Conservation (phyloP, 2,113 vertebrate genomes). For the Chinchilla lanigera region DNA sequence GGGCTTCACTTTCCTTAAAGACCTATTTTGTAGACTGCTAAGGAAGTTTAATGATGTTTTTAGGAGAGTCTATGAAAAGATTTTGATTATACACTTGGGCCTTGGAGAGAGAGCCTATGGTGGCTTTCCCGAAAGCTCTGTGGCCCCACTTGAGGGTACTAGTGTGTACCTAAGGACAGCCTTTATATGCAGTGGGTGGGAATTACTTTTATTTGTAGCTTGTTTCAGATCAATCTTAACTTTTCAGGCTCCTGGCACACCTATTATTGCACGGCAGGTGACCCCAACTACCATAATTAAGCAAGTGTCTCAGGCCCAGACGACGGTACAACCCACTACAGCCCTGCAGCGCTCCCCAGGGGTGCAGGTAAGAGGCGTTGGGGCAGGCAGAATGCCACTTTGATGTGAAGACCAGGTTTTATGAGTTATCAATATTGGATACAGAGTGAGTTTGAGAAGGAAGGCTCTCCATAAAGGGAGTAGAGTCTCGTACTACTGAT, state of each 20-base stretch:
- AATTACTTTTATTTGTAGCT: background rate
- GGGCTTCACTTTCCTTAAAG: background rate
- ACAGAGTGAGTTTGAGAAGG: background rate
- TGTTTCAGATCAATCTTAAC: background rate
- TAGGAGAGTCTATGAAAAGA: background rate
- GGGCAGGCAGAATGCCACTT: background rate
- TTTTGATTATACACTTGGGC: background rate
- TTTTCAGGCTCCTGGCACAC: slow-evolving; percentile 91
- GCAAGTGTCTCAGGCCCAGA: slow-evolving; percentile 92
- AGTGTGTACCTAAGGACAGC: fast-evolving
- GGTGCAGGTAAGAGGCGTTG: slow-evolving; percentile 89
- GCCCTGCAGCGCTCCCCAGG: slow-evolving; percentile 93
- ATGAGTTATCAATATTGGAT: fast-evolving
- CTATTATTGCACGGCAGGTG: slow-evolving; percentile 92
- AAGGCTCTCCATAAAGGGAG: too few relatives aligned
- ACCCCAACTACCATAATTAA: slow-evolving; percentile 95
- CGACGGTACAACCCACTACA: slow-evolving; percentile 90
- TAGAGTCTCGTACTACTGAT: background rate
- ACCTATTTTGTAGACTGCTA: background rate
- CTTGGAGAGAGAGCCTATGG: too few relatives aligned
- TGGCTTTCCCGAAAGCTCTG: background rate
- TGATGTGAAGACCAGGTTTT: background rate
- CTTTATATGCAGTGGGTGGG: fast-evolving
- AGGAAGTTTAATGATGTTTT: background rate
- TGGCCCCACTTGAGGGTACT: fast-evolving